Evolutionary conservation across 2,797 vertebrate species (phyloP), one percentile per base, ranked within the genome.

Genomic region (Cichlasoma orientale): DNA sequence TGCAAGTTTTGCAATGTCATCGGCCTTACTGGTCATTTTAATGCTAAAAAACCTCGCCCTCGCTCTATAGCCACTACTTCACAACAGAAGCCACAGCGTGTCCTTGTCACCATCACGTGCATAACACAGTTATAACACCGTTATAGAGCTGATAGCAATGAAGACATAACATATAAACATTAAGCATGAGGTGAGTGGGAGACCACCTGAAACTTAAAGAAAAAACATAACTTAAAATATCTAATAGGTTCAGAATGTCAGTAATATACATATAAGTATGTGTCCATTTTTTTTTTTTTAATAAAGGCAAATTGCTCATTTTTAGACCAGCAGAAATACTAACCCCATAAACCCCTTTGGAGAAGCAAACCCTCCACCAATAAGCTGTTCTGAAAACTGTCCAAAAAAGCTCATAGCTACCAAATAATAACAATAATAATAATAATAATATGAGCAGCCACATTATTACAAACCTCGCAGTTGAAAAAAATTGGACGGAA

Each of bases 371-470:
- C 77, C 76, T 79, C 52, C 36, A 76, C 72, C 73, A 56, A 36
- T 61, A 81, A 89, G 79, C 78, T 70, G 74, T 44, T 84, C 58
- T 79, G 78, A 87, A 87, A 76, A 78, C 75, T 79, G 74, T 25
- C 77, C 82, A 84, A 54, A 83, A 85, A 77, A 83, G 56, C 70
- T 86, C 75, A 63, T 29, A 77, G 75, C 78, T 70, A 18, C 56
- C 74, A 41, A 58, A 86, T 59, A 78, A 87, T 58, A 82, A 54
- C 72, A 70, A 53, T 23, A 53, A 56, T 54, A 55, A 25, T 27
- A 66, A 16, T 10, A 58, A 72, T 59, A 54, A 56, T 52, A 41
- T 54, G 4, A 73, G 53, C 47, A 83, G 63, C 23, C 44, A 79
- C 68, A 77, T 72, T 78, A 58, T 58, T 36, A 78, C 21, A 71